These are phyloP conservation scores for Ladona fulva DNA, from an alignment of 1,140 invertebrate species.

Conservation along the genomic window DNA sequence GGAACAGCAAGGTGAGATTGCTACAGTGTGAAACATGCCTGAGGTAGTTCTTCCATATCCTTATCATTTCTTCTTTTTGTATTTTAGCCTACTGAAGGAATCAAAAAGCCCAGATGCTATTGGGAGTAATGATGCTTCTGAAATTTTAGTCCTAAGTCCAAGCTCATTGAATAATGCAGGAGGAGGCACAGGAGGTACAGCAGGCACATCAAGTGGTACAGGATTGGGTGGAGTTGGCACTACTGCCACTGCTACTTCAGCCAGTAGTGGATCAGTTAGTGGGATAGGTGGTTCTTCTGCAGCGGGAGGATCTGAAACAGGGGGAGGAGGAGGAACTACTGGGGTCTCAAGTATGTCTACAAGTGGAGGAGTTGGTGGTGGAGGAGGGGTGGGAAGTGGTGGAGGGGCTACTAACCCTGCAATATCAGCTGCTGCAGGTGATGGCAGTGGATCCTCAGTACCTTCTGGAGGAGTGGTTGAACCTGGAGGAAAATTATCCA, in stretches of 20 bases:
- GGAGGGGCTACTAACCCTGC: neutral
- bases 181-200: neutral
- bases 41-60: too few species aligned
- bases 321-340: neutral
- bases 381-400: neutral
- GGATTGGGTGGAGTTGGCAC: neutral
- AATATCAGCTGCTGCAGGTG: neutral
- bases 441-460: conserved; percentile 30
- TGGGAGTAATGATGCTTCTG: conserved; percentile 37
- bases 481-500: conserved; percentile 24
- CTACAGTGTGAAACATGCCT: too few species aligned
- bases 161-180: neutral
- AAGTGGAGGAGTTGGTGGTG: neutral
- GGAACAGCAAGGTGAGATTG: too few species aligned
- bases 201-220: neutral
- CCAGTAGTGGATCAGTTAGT: neutral
- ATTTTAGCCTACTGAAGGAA: conserved; percentile 64
- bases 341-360: neutral
- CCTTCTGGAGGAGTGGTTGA: conserved; percentile 31
- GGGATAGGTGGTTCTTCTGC: neutral
- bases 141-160: conserved; percentile 25
- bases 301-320: neutral
- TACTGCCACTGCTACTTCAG: neutral
- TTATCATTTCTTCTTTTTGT: conserved; percentile 6
- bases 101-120: conserved; percentile 62